Evolutionary conservation across 2,797 vertebrate genomes (phyloP).

Genomic region (Muscicapa striata): DNA sequence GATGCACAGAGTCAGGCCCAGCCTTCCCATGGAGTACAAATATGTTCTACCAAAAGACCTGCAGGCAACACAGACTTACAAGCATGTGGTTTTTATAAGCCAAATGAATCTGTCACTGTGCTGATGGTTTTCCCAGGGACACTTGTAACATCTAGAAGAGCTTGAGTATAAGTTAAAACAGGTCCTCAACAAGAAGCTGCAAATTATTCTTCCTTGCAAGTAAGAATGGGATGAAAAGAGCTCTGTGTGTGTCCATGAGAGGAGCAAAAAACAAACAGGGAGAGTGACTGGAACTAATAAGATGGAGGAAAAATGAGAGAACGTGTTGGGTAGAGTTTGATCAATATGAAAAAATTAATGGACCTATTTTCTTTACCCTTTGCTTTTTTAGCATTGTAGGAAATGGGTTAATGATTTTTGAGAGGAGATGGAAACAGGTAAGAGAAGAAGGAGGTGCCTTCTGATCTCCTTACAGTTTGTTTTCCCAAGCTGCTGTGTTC

Average conservation of each 20-base stretch:
- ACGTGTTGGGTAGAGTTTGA: neutral
- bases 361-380: neutral
- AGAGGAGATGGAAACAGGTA: neutral
- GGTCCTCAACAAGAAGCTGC: neutral
- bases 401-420: neutral
- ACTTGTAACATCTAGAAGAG: neutral
- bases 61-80: neutral
- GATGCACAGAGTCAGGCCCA: neutral
- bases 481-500: neutral
- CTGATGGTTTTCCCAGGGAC: neutral
- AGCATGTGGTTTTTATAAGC: neutral
- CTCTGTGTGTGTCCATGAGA: neutral
- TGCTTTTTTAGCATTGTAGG: neutral
- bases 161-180: neutral
- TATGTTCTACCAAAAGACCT: neutral
- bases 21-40: neutral
- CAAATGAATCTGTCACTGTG: neutral
- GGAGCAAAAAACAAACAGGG: neutral
- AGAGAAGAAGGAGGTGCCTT: neutral
- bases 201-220: neutral
- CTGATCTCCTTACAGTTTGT: too few species aligned
- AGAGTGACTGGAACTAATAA: neutral
- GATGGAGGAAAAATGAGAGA: neutral
- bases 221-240: neutral
- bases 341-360: neutral